Evolutionary conservation across 2,113 vertebrate species (phyloP).

Genomic region (Microcebus griseorufus): DNA sequence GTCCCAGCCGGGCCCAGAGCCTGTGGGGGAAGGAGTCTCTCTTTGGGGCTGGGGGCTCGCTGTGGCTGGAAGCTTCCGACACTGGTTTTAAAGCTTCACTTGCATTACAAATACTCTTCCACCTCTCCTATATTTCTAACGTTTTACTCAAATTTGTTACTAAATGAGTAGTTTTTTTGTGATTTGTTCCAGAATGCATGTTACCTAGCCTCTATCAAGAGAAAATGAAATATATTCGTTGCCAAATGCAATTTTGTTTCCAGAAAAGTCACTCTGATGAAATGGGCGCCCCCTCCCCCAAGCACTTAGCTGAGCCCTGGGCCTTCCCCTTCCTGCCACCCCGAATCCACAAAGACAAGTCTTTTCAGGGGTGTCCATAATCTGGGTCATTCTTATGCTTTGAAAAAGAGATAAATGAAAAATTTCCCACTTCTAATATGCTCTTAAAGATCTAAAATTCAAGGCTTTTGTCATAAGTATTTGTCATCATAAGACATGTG

Average conservation of each 20-base stretch:
- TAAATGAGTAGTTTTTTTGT: not conserved
- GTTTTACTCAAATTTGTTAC: not conserved
- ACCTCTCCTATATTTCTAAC: not conserved
- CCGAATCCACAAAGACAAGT: not conserved
- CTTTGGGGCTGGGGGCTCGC: too few relatives aligned
- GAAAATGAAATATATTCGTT: not conserved
- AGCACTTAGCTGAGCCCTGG: accelerated
- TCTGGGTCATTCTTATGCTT: not conserved
- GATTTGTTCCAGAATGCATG: not conserved
- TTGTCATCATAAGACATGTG: not conserved
- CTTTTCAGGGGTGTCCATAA: not conserved
- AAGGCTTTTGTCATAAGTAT: not conserved
- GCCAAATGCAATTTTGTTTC: not conserved
- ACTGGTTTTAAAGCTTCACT: not conserved
- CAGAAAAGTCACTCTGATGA: not conserved
- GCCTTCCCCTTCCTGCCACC: not conserved
- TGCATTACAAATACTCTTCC: not conserved
- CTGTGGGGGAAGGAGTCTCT: not conserved
- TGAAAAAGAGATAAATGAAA: not conserved
- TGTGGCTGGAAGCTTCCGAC: not conserved
- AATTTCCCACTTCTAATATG: not conserved
- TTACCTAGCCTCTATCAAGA: not conserved
- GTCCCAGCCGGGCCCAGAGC: not conserved
- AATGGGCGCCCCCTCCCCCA: accelerated
- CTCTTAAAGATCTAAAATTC: not conserved